Conservation (phyloP, 2,888 invertebrate genomes). For the Ephialtes manifestator region DNA sequence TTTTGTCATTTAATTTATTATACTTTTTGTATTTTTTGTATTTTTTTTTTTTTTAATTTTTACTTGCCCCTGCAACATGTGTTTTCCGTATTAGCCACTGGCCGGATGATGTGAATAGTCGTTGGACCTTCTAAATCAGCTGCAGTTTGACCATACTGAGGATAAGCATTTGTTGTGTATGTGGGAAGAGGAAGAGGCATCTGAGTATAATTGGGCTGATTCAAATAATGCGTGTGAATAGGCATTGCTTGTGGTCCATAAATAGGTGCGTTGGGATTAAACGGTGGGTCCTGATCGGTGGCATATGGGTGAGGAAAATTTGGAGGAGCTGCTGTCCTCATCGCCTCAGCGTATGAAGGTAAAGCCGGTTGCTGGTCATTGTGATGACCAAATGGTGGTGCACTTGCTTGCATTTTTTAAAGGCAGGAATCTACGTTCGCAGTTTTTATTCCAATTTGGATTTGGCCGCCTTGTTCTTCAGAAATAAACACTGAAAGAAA, state of each 20-base stretch:
- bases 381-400: slow-evolving; percentile 18
- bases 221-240: slow-evolving; percentile 35
- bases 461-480: not conserved
- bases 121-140: slow-evolving; percentile 46
- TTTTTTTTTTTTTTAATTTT: not conserved
- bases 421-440: not conserved
- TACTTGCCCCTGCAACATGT: slow-evolving; percentile 52
- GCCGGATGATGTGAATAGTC: slow-evolving; percentile 61
- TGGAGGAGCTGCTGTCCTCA: slow-evolving; percentile 42
- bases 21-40: too few relatives aligned
- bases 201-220: slow-evolving; percentile 53
- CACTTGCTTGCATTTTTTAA: slow-evolving; percentile 52
- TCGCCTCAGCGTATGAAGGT: slow-evolving; percentile 69
- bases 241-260: slow-evolving; percentile 29
- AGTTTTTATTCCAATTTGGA: not conserved
- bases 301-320: slow-evolving; percentile 15
- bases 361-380: slow-evolving; percentile 53
- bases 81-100: slow-evolving; percentile 1
- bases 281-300: slow-evolving; percentile 32
- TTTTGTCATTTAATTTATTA: not conserved
- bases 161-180: slow-evolving; percentile 48
- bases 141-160: slow-evolving; percentile 51
- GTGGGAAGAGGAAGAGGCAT: slow-evolving; percentile 25
- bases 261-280: slow-evolving; percentile 41
- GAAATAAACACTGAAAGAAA: slow-evolving; percentile 3